Base-by-base conservation (phyloP, 2,113 vertebrate species). In the Tangachromis dhanisi region DNA sequence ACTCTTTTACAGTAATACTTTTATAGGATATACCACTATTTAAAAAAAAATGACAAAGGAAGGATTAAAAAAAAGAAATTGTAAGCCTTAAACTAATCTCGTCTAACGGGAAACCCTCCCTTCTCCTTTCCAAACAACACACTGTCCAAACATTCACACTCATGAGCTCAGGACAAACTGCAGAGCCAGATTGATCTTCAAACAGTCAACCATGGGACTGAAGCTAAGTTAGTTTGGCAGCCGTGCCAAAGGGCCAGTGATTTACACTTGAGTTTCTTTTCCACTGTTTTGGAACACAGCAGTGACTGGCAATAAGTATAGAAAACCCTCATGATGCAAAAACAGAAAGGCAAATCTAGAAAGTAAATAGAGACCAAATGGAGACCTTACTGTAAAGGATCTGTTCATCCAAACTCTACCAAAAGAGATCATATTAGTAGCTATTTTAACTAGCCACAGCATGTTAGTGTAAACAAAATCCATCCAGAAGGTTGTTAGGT, bases 121-220 rank as follows among this genome's bases (percentile, higher is more conserved):
- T 26, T 29, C 31, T 14, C 47, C 21, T 88, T 31, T 84, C 63
- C 17, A 10, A 42, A 81, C 81, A 35, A 73, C 5, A 49, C 57
- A 12, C 21, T 3, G 76, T 89, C 83, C 79, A 80, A 47, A 11
- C 76, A 88, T 83, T 79, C 73, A 45, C 49, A 29, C 81, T 87
- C 89, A 96, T 87, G 78, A 94, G 88, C 95, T 95, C 95, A 96
- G 95, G 95, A 93, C 93, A 89, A 91, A 85, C 91, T 63, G 88
- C 87, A 80, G 88, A 93, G 55, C 85, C 86, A 78, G 80, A 86
- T 31, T 59, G 83, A 80, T 35, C 54, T 21, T 68, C 80, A 78
- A 8, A 83, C 55, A 81, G 47, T 45, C 54, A 4, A 42, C 38
- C 79, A 35, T 24, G 51, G 59, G 57, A 68, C 45, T 42, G 38